Base-by-base conservation (phyloP, 2,797 vertebrate species). In the Manis crassicaudata region DNA sequence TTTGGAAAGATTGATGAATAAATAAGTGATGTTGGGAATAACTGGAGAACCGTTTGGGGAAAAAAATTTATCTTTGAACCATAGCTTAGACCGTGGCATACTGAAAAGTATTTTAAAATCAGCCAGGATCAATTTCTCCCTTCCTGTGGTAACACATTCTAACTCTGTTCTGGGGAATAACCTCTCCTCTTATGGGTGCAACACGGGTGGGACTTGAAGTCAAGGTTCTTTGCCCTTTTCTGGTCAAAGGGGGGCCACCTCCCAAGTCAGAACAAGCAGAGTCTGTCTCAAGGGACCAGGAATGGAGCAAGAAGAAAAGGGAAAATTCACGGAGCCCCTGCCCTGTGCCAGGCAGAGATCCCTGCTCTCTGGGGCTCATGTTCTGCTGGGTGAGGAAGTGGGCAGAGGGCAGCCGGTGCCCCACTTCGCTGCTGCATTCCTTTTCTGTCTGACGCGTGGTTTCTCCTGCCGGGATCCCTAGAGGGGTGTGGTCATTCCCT, bases 371-470 rank as follows among this genome's bases (percentile, higher is more conserved):
- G 5, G 23, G 35, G 37, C 56, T 56, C 18, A 14, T 0, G 2
- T 25, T 56, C 40, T 56, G 43, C 2, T 11, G 17, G 58, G 2
- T 32, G 23, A 82, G 43, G 5, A 8, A 46, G 17, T 9, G 2
- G n/a, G 2, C 0, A 13, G 27, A 58, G 8, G 27, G 54, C 8
- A 4, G 21, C 27, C 68, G 20, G 0, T 9, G 14, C 27, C 5
- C 80, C 4, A 10, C 60, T 35, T n/a, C 14, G 0, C 52, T 83
- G 32, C 12, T 52, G 6, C 23, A 6, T 52, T 88, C 43, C 10
- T 75, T 73, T n/a, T 70, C 65, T 70, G 23, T 63, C 43, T 77
- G n/a, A 50, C 20, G 18, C 32, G 2, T 12, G 6, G 5, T 82
- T 82, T 77, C 21, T 94, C 62, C 62, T 77, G 10, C 43, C 27